A percentile compares a stretch with the other conserved stretches of the same genome.
Conservation (phyloP, 2,797 vertebrate species). For the Lagodon rhomboides region DNA sequence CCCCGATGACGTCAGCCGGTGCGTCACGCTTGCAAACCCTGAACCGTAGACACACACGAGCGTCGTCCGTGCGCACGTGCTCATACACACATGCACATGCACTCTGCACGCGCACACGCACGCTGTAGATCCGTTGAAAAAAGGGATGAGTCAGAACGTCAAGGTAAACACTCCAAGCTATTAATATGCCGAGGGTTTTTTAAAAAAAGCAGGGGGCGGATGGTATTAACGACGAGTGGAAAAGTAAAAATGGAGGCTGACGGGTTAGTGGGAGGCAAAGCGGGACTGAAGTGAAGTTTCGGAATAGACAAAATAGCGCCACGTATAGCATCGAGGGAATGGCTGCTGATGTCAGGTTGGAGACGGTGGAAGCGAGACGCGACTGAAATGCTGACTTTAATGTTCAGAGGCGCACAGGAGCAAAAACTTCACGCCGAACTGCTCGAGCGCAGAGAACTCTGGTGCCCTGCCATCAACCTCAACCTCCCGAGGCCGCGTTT, state of each 20-base stretch:
- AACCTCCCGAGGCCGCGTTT: not conserved
- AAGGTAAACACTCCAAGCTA: constrained; percentile 46
- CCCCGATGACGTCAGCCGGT: constrained; percentile 74
- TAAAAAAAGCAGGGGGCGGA: constrained; percentile 5
- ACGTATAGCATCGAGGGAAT: not conserved
- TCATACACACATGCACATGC: constrained; percentile 6
- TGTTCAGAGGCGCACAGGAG: constrained; percentile 1
- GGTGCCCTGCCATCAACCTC: not conserved
- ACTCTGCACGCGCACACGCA: not conserved
- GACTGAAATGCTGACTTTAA: constrained; percentile 2
- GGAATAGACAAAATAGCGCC: not conserved
- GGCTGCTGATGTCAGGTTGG: not conserved
- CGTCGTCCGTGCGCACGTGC: constrained; percentile 38
- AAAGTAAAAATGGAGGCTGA: constrained; percentile 12
- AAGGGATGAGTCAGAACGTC: constrained; percentile 62
- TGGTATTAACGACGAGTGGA: constrained; percentile 13
- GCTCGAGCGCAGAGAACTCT: not conserved
- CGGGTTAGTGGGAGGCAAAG: constrained; percentile 10
- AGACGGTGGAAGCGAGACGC: constrained; percentile 3
- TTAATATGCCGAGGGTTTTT: constrained; percentile 22
- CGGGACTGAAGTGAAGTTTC: not conserved
- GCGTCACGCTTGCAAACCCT: constrained; percentile 71
- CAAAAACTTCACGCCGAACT: not conserved
- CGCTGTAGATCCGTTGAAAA: constrained; percentile 15
- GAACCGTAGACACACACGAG: constrained; percentile 48